Conservation (phyloP, 2,888 invertebrate genomes). For the Ectemnius continuus region DNA sequence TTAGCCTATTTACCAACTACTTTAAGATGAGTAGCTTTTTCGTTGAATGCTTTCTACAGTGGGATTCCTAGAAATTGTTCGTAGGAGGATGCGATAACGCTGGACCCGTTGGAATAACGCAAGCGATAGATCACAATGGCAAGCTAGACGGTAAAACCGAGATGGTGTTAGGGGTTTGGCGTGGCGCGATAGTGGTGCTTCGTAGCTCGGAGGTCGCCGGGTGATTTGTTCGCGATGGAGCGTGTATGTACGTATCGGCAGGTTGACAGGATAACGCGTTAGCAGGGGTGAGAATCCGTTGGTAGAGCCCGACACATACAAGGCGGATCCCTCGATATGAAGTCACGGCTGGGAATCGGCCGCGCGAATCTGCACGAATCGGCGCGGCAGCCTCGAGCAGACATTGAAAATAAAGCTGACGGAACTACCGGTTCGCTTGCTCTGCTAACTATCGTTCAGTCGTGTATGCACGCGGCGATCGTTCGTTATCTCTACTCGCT, state of each 20-base stretch:
- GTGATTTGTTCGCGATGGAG: slow-evolving; percentile 28
- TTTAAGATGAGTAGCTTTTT: too few relatives aligned
- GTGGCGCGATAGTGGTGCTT: background rate
- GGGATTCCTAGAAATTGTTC: too few relatives aligned
- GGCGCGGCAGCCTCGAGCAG: slow-evolving; percentile 9
- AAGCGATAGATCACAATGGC: too few relatives aligned
- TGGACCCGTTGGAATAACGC: too few relatives aligned
- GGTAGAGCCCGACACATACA: too few relatives aligned
- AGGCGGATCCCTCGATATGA: slow-evolving; percentile 21
- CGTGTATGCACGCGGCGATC: slow-evolving; percentile 19
- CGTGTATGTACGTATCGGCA: slow-evolving; percentile 9
- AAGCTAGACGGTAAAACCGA: too few relatives aligned
- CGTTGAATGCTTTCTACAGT: too few relatives aligned
- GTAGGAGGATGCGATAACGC: too few relatives aligned
- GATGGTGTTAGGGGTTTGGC: too few relatives aligned
- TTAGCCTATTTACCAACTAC: too few relatives aligned
- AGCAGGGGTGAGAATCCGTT: too few relatives aligned
- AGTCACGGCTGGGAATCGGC: slow-evolving; percentile 48
- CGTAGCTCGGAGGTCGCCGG: background rate
- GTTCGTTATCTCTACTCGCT: slow-evolving; percentile 1
- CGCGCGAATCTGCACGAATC: background rate
- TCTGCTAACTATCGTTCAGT: slow-evolving; percentile 21
- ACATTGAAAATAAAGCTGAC: slow-evolving; percentile 60
- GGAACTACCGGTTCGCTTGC: slow-evolving; percentile 27
- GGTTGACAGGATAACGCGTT: slow-evolving; percentile 19